phyloP scores from a whole-genome alignment of 2,113 vertebrate species.

The Hemichromis elongatus region DNA sequence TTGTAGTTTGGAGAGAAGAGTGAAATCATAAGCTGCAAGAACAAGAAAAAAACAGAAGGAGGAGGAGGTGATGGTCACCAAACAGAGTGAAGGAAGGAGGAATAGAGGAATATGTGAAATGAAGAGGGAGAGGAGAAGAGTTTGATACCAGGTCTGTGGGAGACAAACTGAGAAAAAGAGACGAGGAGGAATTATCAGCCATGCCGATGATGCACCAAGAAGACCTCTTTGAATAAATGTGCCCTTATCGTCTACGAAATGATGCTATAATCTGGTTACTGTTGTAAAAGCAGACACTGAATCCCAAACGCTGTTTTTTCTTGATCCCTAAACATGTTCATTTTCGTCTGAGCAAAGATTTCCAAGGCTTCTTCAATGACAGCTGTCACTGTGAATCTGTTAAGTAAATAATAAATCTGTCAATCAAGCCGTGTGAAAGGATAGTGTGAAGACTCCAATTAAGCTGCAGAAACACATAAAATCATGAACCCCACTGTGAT shows the following conservation, averaged over 20 bases:
- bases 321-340: background rate
- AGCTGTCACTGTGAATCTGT: background rate
- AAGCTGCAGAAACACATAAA: background rate
- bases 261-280: background rate
- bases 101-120: background rate
- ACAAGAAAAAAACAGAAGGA: background rate
- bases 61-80: background rate
- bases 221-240: background rate
- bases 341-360: background rate
- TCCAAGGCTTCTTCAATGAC: background rate
- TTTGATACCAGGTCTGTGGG: background rate
- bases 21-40: background rate
- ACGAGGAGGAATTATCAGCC: background rate
- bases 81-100: background rate
- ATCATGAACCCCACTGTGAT: background rate
- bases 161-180: background rate
- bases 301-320: background rate
- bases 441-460: background rate
- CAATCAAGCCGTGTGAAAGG: background rate
- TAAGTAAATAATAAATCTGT: background rate
- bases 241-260: background rate
- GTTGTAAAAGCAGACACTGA: background rate
- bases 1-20: background rate
- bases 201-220: accelerated
- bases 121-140: background rate